Percentiles rank a stretch among this genome's conserved stretches.
phyloP scores from a whole-genome alignment of 2,888 invertebrate genomes.

The Plebejus anna region DNA sequence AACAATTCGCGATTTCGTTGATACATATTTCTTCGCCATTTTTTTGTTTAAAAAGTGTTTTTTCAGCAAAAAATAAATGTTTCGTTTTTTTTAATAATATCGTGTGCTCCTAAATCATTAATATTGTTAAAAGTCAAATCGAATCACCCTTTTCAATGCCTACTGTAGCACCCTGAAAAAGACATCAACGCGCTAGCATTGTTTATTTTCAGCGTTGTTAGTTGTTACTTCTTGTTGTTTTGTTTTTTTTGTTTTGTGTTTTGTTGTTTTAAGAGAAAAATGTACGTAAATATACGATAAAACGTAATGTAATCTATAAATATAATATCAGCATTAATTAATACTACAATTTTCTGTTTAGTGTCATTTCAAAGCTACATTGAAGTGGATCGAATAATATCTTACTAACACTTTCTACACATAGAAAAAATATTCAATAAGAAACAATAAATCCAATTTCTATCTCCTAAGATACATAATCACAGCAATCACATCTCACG shows the following conservation, averaged over 20 bases:
- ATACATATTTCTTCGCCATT: background rate
- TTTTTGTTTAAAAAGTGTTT: background rate
- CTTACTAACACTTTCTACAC: too few species aligned
- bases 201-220: background rate
- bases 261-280: background rate
- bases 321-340: too few species aligned
- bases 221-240: background rate
- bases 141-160: background rate
- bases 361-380: too few species aligned
- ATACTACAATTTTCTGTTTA: too few species aligned
- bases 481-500: background rate
- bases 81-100: too few species aligned
- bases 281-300: too few species aligned
- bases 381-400: too few species aligned
- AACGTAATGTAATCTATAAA: too few species aligned
- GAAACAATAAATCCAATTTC: background rate
- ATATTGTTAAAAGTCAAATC: background rate
- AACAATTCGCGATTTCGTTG: background rate
- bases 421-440: background rate
- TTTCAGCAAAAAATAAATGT: too few species aligned
- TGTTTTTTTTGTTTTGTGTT: background rate
- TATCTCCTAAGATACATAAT: background rate
- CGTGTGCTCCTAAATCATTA: too few species aligned
- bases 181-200: conserved; percentile 15
- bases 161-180: background rate